Evolutionary conservation across 1,140 invertebrate genomes (phyloP).

Genomic region (Choristoneura fumiferana): DNA sequence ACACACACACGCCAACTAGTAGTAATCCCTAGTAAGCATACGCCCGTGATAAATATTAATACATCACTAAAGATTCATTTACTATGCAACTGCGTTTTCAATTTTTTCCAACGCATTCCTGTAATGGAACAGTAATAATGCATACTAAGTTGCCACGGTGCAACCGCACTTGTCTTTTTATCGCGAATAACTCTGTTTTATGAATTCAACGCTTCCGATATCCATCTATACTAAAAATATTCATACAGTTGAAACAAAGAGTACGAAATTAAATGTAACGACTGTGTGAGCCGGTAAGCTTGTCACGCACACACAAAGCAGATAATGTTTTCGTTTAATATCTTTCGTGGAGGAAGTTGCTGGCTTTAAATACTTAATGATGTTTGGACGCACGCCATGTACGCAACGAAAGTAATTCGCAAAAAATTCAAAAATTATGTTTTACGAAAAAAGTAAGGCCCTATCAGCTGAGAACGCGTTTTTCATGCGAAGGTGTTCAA

Average conservation of each 20-base stretch:
- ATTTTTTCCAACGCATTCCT: constrained; percentile 16
- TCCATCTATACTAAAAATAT: constrained; percentile 26
- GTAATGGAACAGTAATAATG: constrained; percentile 18
- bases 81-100: constrained; percentile 37
- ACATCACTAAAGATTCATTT: constrained; percentile 43
- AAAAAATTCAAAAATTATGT: not conserved
- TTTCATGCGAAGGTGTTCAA: constrained; percentile 56
- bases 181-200: constrained; percentile 32
- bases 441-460: constrained; percentile 1
- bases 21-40: constrained; percentile 67
- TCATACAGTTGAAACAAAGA: constrained; percentile 31
- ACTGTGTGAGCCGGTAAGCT: constrained; percentile 31
- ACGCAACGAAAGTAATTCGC: constrained; percentile 11
- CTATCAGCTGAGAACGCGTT: constrained; percentile 27
- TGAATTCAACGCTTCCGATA: constrained; percentile 36
- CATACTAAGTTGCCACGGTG: constrained; percentile 9
- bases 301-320: constrained; percentile 48
- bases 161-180: constrained; percentile 12
- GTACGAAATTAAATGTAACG: constrained; percentile 19
- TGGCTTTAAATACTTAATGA: constrained; percentile 45
- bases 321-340: constrained; percentile 49
- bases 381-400: constrained; percentile 39
- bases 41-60: constrained; percentile 65
- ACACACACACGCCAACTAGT: constrained; percentile 36
- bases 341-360: constrained; percentile 56